Evolutionary conservation across 2,113 vertebrate genomes (phyloP).

Genomic region (Chaetorhynchus papuensis): DNA sequence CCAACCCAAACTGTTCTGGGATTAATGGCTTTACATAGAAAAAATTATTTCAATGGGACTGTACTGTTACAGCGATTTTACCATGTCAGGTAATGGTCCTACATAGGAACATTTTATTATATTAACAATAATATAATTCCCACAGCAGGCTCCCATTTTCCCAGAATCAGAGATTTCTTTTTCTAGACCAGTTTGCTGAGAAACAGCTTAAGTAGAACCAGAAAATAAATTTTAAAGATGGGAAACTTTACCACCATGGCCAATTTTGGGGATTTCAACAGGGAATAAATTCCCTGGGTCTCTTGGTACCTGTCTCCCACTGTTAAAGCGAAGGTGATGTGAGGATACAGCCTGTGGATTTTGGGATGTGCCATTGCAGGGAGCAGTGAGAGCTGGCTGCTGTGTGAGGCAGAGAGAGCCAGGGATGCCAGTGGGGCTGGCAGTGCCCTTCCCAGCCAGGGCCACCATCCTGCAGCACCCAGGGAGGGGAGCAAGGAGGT

Average conservation of each 20-base stretch:
- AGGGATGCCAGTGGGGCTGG: background rate
- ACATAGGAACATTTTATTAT: background rate
- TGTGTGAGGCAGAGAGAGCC: background rate
- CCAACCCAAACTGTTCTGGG: background rate
- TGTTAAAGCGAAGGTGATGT: background rate
- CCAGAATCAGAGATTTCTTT: background rate
- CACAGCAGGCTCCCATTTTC: background rate
- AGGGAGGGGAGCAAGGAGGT: background rate
- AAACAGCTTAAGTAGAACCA: background rate
- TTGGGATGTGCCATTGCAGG: background rate
- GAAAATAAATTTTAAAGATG: background rate
- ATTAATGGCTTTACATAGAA: background rate
- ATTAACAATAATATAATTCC: background rate
- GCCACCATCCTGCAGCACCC: background rate
- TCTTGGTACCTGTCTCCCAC: background rate
- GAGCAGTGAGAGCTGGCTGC: background rate
- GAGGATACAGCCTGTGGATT: background rate
- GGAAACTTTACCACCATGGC: background rate
- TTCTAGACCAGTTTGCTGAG: background rate
- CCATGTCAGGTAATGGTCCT: background rate
- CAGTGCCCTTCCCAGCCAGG: background rate
- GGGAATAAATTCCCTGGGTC: background rate
- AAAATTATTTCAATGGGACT: background rate
- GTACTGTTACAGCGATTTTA: background rate
- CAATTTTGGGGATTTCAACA: background rate